Evolutionary conservation across 2,888 invertebrate genomes (phyloP).

Genomic region (Sthenelais limicola): DNA sequence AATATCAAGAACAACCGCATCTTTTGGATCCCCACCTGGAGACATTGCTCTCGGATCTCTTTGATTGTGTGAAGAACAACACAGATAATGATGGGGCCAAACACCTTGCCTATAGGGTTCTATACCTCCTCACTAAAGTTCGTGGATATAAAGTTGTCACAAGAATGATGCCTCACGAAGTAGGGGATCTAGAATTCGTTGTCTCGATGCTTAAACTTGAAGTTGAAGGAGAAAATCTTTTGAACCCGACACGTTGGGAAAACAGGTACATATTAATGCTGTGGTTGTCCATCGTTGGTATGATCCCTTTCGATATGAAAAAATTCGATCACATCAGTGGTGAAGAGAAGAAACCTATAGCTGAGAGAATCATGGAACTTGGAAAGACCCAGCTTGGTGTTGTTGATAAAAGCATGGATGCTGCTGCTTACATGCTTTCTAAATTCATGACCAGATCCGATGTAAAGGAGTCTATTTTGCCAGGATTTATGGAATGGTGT

Average conservation of each 20-base stretch:
- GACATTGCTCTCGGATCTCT: too few relatives aligned
- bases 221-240: too few relatives aligned
- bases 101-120: too few relatives aligned
- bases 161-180: slow-evolving; percentile 93
- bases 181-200: slow-evolving; percentile 89
- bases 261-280: slow-evolving; percentile 81
- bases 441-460: slow-evolving; percentile 80
- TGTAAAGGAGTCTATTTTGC: slow-evolving; percentile 79
- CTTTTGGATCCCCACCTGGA: slow-evolving; percentile 89
- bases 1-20: slow-evolving; percentile 96
- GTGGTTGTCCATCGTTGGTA: slow-evolving; percentile 90
- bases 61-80: too few relatives aligned
- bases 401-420: slow-evolving; percentile 87
- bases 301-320: slow-evolving; percentile 94
- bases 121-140: too few relatives aligned
- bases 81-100: too few relatives aligned
- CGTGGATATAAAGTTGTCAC: slow-evolving; percentile 93
- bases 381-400: slow-evolving; percentile 80
- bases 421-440: slow-evolving; percentile 89
- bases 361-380: slow-evolving; percentile 67
- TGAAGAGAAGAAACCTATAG: slow-evolving; percentile 62
- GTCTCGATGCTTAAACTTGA: slow-evolving; percentile 84
- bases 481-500: slow-evolving; percentile 87
- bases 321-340: slow-evolving; percentile 63
- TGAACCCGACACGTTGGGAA: too few relatives aligned